Conservation (phyloP, 1,140 invertebrate species). For the Pygmarrhopalites habei region DNA sequence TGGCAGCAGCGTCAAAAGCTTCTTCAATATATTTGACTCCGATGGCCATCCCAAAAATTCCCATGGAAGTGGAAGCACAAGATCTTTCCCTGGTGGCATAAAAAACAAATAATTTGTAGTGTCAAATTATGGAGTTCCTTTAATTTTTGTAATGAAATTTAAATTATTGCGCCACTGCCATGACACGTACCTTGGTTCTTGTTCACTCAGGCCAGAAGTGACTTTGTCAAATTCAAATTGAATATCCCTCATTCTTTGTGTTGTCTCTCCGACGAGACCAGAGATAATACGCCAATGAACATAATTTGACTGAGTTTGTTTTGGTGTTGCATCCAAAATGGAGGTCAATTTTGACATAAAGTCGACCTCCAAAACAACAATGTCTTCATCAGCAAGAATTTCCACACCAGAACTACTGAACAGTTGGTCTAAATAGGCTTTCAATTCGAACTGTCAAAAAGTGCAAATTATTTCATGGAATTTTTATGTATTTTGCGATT, state of each 20-base stretch:
- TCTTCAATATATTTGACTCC: constrained; percentile 41
- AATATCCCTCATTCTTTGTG: constrained; percentile 45
- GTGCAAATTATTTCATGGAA: background rate
- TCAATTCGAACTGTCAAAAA: background rate
- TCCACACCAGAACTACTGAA: constrained; percentile 36
- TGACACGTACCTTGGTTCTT: constrained; percentile 24
- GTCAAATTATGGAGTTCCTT: background rate
- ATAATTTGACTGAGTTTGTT: constrained; percentile 61
- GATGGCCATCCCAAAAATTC: constrained; percentile 48
- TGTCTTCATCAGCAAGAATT: constrained; percentile 41
- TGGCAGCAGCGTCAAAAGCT: constrained; percentile 49
- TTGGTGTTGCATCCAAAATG: constrained; percentile 42
- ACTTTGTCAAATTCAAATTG: constrained; percentile 48
- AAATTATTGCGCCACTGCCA: no score
- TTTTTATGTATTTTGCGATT: no score
- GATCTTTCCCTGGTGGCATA: constrained; percentile 33
- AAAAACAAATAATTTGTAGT: no score
- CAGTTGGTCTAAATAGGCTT: constrained; percentile 39
- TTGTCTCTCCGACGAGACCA: constrained; percentile 47
- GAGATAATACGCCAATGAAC: constrained; percentile 76
- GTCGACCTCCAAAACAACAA: constrained; percentile 47
- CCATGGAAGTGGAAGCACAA: constrained; percentile 46
- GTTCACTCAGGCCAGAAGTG: constrained; percentile 42
- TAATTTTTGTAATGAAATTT: no score
- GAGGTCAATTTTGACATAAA: constrained; percentile 45